Base-by-base conservation (phyloP, 2,888 invertebrate genomes). In the Silvanus unidentatus region DNA sequence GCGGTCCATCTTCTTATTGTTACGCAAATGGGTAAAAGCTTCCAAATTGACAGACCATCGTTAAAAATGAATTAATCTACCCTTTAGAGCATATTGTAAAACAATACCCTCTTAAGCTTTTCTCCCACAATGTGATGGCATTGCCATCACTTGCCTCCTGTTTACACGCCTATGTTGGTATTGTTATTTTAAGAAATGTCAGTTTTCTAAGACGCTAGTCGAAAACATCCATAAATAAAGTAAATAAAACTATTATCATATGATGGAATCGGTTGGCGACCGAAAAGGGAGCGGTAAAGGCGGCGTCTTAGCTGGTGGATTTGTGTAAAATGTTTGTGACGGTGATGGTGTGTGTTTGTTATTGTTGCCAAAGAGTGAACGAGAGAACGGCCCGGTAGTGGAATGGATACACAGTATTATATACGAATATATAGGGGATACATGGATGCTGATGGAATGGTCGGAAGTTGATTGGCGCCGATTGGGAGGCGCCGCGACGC, bases 401-500 rank as follows among this genome's bases (percentile, higher is more conserved):
- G 48, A 47, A 54, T 57, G 54, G 58, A 51, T 54, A 58, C 52
- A 58, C 48, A 51, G 53, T 53, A 50, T 46, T 52, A 52, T 56
- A 55, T 55, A 52, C 48, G 53, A 53, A 57, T 53, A 50, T 53
- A n/a, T n/a, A 15, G 37, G 16, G 37, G 37, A 37, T 37, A 37
- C 37, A 37, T 32, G 11, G 22, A 22, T 22, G 22, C 22, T 22
- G 22, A 56, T 50, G 39, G 50, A 52, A 52, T 48, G 45, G 53
- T 50, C 53, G 59, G 59, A 59, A 63, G 59, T 58, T 60, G 54
- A 50, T 54, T 57, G 63, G 63, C 63, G 63, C 62, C 63, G 55
- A 56, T 50, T 45, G 73, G 72, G 71, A 74, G 60, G 75, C 75
- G 76, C 76, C 69, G 69, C 73, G 67, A 71, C 72, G 64, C 71